phyloP scores from a whole-genome alignment of 2,888 invertebrate genomes.

The Romanomermis culicivorax region DNA sequence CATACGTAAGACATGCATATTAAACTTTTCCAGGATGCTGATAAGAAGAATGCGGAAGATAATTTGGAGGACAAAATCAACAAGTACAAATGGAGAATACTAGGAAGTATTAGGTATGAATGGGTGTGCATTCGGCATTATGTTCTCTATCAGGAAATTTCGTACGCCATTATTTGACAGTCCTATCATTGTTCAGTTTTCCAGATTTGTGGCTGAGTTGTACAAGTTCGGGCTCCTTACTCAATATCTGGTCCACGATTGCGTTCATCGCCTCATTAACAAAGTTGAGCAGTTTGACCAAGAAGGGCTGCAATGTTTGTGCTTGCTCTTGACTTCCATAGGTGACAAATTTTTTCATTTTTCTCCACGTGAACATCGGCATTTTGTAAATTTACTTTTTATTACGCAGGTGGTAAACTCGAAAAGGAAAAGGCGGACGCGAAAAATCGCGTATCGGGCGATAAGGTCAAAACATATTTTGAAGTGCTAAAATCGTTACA shows the following conservation, averaged over 20 bases:
- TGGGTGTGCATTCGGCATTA: too few species aligned
- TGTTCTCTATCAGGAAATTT: too few species aligned
- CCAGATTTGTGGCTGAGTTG: conserved; percentile 54
- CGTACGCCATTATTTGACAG: too few species aligned
- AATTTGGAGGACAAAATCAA: conserved; percentile 53
- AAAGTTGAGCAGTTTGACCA: conserved; percentile 57
- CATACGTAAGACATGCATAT: too few species aligned
- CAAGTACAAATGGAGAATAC: conserved; percentile 54
- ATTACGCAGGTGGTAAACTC: too few species aligned
- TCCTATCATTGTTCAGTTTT: conserved; percentile 10
- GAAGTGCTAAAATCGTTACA: background rate
- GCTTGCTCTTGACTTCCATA: conserved; percentile 69
- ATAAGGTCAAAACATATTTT: background rate
- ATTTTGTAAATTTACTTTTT: too few species aligned
- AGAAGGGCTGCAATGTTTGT: conserved; percentile 75
- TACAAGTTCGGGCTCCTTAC: conserved; percentile 75
- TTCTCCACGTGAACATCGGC: too few species aligned
- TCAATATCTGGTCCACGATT: conserved; percentile 29
- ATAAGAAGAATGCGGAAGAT: conserved; percentile 50
- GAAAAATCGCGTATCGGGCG: background rate
- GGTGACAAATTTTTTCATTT: too few species aligned
- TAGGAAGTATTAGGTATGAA: conserved; percentile 73
- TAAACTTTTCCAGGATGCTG: conserved; percentile 35
- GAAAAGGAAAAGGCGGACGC: background rate
- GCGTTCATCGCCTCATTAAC: conserved; percentile 48